phyloP scores from a whole-genome alignment of 2,797 vertebrate genomes.

The Numenius phaeopus region DNA sequence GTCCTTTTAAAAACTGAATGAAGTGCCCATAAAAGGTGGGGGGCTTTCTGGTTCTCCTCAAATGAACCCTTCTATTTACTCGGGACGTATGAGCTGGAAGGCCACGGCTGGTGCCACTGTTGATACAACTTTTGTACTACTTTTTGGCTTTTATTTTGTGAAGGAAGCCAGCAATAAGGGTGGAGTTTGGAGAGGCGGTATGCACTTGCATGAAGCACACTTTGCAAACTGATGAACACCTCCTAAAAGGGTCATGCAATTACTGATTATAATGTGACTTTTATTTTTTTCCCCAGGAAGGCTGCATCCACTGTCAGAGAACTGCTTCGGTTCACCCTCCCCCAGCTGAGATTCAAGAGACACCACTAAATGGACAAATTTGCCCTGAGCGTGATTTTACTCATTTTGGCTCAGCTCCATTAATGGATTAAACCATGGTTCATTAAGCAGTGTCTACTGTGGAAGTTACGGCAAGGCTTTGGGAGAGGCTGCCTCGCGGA shows the following conservation, averaged over 20 bases:
- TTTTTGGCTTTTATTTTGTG: neutral
- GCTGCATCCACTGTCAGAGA: neutral
- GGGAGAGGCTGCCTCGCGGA: neutral
- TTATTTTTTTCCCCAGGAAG: neutral
- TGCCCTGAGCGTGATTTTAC: neutral
- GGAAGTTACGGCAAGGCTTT: neutral
- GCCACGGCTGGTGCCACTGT: rapidly evolving
- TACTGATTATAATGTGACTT: neutral
- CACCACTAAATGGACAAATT: neutral
- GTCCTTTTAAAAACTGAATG: neutral
- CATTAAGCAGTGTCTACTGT: neutral
- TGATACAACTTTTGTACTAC: neutral
- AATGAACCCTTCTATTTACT: neutral
- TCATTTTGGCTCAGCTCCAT: neutral
- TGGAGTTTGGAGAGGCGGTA: neutral
- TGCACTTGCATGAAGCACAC: neutral
- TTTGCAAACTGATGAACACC: neutral
- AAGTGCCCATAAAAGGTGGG: neutral
- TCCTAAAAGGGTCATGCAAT: neutral
- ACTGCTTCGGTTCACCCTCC: neutral
- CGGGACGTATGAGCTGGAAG: rapidly evolving
- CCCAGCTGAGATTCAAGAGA: neutral
- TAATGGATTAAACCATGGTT: neutral
- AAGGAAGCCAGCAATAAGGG: neutral
- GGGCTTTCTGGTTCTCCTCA: neutral